Conservation (phyloP, 2,888 invertebrate genomes). For the Plemyria rubiginata region DNA sequence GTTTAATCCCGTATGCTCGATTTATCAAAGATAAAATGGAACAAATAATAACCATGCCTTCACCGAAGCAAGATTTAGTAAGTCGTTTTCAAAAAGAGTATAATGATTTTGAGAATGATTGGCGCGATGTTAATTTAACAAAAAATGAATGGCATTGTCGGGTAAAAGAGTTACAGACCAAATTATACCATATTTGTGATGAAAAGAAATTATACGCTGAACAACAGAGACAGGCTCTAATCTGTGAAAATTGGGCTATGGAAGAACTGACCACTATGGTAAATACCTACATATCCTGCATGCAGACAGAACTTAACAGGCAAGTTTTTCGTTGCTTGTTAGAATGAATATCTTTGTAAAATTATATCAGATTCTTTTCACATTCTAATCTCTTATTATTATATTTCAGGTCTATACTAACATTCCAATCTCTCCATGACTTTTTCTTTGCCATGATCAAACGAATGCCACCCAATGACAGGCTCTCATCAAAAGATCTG, state of each 20-base stretch:
- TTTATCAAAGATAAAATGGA: slow-evolving; percentile 82
- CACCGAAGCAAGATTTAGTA: slow-evolving; percentile 84
- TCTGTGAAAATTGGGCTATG: slow-evolving; percentile 84
- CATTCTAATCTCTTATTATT: slow-evolving; percentile 42
- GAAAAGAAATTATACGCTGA: slow-evolving; percentile 81
- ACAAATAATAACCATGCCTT: slow-evolving; percentile 82
- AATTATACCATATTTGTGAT: slow-evolving; percentile 84
- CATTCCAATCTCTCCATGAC: slow-evolving; percentile 77
- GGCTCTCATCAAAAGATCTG: slow-evolving; percentile 69
- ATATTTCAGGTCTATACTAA: slow-evolving; percentile 68
- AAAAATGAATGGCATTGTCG: slow-evolving; percentile 87
- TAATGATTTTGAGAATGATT: slow-evolving; percentile 85
- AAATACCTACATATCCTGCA: slow-evolving; percentile 82
- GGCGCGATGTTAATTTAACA: slow-evolving; percentile 82
- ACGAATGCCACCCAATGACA: slow-evolving; percentile 64
- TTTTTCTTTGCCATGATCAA: slow-evolving; percentile 76
- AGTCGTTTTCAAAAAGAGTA: slow-evolving; percentile 84
- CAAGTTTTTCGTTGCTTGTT: slow-evolving; percentile 39
- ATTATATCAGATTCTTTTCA: background rate
- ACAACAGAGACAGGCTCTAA: slow-evolving; percentile 77
- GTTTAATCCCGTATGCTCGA: slow-evolving; percentile 83
- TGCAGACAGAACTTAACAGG: slow-evolving; percentile 87
- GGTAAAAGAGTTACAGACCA: slow-evolving; percentile 77
- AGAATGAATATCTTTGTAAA: background rate
- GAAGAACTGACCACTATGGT: slow-evolving; percentile 81